Evolutionary conservation across 2,888 invertebrate genomes (phyloP), one percentile per base, ranked within the genome.

Genomic region (Latrodectus hesperus): DNA sequence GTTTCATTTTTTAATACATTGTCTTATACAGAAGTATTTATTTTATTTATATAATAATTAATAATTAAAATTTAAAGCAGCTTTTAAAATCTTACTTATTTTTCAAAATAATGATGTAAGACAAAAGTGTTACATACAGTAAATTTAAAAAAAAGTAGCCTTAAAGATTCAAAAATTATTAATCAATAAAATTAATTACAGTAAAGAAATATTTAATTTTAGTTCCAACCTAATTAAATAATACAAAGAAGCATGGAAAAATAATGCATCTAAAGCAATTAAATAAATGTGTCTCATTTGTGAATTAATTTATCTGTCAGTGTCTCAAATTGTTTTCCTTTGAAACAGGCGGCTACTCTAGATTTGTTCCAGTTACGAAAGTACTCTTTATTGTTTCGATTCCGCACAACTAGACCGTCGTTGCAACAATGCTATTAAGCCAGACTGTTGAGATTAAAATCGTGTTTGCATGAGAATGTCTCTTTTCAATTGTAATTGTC

Each of bases 401-500:
- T 60, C 60, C 12, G 12, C 14, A 14, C 60, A 75, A 26, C 64
- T 10, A 51, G 10, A 65, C 76, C 60, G 38, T 60, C 11, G 60
- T 60, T n/a, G n/a, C 26, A 65, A 77, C 76, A 77, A 65, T 77
- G 17, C 49, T 67, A 77, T 67, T 77, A 16, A 60, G 38, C 64
- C 17, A 26, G 64, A 67, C 60, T 75, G 67, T 11, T n/a, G 65
- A 49, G 76, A 77, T 65, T 65, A 65, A 51, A 77, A 51, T 11
- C 11, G 17, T 60, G 51, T 49, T 67, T 77, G 49, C 65, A 17
- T 38, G 38, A 64, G 67, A 52, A 52, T 65, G 65, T 22, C 51
- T 16, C 76, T 14, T 38, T 67, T 12, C 76, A 17, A 77, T 77
- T 77, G 67, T 77, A 14, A 51, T 65, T n/a, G 76, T 77, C 76